These are phyloP conservation scores for Spermophilus dauricus DNA, from an alignment of 2,113 vertebrate species.

Conservation along the genomic window DNA sequence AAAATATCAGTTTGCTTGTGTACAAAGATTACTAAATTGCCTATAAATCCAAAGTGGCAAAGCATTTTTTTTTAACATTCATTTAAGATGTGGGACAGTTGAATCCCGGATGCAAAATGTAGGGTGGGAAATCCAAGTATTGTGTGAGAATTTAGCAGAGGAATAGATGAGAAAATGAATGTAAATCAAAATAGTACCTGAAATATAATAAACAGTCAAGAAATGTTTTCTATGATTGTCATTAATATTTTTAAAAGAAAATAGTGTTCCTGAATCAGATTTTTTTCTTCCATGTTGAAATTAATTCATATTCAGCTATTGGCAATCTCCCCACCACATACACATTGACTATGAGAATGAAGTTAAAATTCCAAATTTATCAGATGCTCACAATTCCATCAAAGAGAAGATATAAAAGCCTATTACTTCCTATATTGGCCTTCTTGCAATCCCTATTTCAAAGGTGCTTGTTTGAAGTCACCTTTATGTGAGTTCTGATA, in stretches of 20 bases:
- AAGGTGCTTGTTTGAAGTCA: slow-evolving; percentile 20
- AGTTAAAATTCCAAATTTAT: slow-evolving; percentile 53
- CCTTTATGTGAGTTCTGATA: not conserved
- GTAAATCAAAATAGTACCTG: not conserved
- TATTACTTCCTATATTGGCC: not conserved
- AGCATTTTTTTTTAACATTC: not conserved
- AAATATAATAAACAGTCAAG: not conserved
- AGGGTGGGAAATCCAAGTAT: slow-evolving; percentile 37
- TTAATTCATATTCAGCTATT: not conserved
- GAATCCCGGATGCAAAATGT: not conserved
- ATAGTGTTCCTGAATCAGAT: not conserved
- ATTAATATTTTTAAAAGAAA: not conserved
- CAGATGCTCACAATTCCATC: not conserved
- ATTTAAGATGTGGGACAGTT: not conserved
- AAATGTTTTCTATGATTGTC: not conserved
- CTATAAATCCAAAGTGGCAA: slow-evolving; percentile 35
- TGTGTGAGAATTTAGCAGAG: not conserved
- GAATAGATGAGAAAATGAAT: slow-evolving; percentile 42
- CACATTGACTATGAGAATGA: not conserved
- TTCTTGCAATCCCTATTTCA: not conserved
- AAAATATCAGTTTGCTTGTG: not conserved
- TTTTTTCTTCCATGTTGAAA: not conserved
- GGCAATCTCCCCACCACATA: not conserved
- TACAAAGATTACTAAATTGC: slow-evolving; percentile 31
- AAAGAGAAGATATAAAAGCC: slow-evolving; percentile 10